Evolutionary conservation across 2,888 invertebrate species (phyloP).

Genomic region (Cheilosia vernalis): DNA sequence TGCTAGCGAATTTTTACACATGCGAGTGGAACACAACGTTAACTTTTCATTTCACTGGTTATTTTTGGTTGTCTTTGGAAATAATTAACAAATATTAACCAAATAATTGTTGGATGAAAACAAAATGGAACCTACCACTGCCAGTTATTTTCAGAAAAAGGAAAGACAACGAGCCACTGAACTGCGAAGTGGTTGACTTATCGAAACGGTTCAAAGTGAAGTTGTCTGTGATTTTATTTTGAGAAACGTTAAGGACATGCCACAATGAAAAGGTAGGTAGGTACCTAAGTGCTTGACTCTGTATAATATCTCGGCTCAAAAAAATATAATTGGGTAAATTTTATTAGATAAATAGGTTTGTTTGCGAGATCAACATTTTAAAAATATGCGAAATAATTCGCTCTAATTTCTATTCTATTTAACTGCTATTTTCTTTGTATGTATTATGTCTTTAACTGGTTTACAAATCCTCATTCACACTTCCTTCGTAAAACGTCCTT

Average conservation of each 20-base stretch:
- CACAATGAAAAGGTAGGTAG: not conserved
- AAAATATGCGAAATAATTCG: too few relatives aligned
- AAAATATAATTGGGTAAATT: too few relatives aligned
- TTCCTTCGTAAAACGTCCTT: too few relatives aligned
- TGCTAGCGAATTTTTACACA: slow-evolving; percentile 4
- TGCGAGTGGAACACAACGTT: not conserved
- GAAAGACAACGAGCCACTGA: slow-evolving; percentile 79
- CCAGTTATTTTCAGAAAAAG: slow-evolving; percentile 83
- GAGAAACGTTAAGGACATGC: too few relatives aligned
- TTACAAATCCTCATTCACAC: too few relatives aligned
- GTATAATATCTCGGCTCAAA: too few relatives aligned
- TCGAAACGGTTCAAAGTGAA: slow-evolving; percentile 54
- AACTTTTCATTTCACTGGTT: slow-evolving; percentile 11
- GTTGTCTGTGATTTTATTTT: slow-evolving; percentile 4
- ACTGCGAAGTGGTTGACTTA: slow-evolving; percentile 59
- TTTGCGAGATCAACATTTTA: too few relatives aligned
- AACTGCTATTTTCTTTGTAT: too few relatives aligned
- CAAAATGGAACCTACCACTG: slow-evolving; percentile 82
- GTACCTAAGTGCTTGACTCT: too few relatives aligned
- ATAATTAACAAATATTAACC: slow-evolving; percentile 16
- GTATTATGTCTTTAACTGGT: too few relatives aligned
- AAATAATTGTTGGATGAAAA: slow-evolving; percentile 72
- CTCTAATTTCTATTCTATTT: too few relatives aligned
- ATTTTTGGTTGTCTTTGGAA: slow-evolving; percentile 24
- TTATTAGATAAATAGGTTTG: too few relatives aligned